These are phyloP conservation scores for Chydorus sphaericus DNA, from an alignment of 2,888 invertebrate genomes.

Conservation along the genomic window DNA sequence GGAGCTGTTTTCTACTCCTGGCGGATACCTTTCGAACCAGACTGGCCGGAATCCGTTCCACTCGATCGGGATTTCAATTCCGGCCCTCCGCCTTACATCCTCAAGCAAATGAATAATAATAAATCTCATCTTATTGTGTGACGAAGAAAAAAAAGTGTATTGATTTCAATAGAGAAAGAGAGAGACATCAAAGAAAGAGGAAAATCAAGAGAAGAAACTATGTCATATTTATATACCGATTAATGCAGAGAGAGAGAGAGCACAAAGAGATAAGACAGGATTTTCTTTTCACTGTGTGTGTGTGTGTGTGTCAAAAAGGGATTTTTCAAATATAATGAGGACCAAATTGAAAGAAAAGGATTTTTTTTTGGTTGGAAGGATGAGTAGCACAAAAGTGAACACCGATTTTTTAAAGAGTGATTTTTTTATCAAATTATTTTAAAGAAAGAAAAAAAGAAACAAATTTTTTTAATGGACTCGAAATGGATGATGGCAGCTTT, in stretches of 20 bases:
- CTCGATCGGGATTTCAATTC: conserved; percentile 3
- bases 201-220: neutral
- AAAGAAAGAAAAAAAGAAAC: neutral
- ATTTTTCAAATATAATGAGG: neutral
- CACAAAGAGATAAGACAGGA: neutral
- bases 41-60: neutral
- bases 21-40: neutral
- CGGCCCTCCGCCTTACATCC: neutral
- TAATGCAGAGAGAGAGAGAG: neutral
- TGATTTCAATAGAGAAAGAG: neutral
- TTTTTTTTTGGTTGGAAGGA: neutral
- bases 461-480: too few species aligned
- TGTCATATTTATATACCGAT: too few species aligned
- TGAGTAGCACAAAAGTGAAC: neutral
- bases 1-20: neutral
- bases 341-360: neutral
- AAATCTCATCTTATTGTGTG: neutral
- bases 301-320: neutral
- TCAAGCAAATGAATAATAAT: neutral
- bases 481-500: too few species aligned
- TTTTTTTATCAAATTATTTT: too few species aligned
- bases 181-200: neutral
- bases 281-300: too few species aligned
- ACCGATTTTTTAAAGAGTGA: neutral
- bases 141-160: neutral